Base-by-base conservation (phyloP, 2,888 invertebrate species). In the Eilema caniola region DNA sequence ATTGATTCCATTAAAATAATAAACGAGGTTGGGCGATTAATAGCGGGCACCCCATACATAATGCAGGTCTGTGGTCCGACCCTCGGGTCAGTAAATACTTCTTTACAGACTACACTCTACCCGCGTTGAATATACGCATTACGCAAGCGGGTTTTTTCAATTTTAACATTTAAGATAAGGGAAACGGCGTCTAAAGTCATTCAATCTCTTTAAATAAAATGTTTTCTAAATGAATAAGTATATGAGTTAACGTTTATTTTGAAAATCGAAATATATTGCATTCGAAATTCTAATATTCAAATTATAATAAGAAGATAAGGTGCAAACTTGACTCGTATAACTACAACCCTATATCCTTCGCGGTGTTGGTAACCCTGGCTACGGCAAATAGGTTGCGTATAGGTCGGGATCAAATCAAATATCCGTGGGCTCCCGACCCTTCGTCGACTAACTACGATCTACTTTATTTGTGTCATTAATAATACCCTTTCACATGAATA, bases 341-440 rank as follows among this genome's bases (percentile, higher is more conserved):
- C n/a, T n/a, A n/a, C n/a, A n/a, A n/a, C n/a, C n/a, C n/a, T n/a
- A 33, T 65, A 47, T 24, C 41, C 31, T 41, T 62, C 24, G n/a
- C 10, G 23, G 20, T 37, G 28, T 59, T 16, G 56, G 63, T 47
- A 61, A 66, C 71, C 71, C 79, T 76, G 56, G 24, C 31, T n/a
- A 23, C 23, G n/a, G 33, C 62, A 62, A 78, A 74, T 70, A 81
- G 67, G 63, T 71, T 47, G 59, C 72, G 62, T 73, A 70, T 75
- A 78, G 74, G 73, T 66, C 41, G 71, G 71, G 77, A 77, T 77
- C 75, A 79, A 81, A 84, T 82, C 80, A 82, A 83, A 84, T 82
- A 81, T 83, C 79, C 81, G 76, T 66, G 63, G 70, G 73, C 74
- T 59, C 73, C 62, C 73, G 76, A 73, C 71, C 76, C 73, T 74